A percentile compares a stretch with the other conserved stretches of the same genome.
Conservation (phyloP, 2,113 vertebrate genomes). For the Mustela nigripes region DNA sequence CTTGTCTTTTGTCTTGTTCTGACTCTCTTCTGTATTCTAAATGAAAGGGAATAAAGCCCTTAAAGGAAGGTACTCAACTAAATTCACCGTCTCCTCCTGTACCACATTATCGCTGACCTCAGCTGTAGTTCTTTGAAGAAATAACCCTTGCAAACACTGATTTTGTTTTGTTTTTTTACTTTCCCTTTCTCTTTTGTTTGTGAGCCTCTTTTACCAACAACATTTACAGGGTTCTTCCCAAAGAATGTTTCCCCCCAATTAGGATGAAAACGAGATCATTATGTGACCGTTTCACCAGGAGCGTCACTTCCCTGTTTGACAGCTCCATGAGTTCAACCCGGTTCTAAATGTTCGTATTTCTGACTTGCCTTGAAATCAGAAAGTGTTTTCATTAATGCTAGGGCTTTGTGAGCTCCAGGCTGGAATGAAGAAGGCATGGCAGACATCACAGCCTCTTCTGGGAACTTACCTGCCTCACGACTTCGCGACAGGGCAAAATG, state of each 20-base stretch:
- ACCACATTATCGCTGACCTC: background rate
- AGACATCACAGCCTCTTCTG: background rate
- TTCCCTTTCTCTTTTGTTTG: constrained; percentile 54
- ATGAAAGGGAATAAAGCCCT: constrained; percentile 23
- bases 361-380: constrained; percentile 67
- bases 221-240: constrained; percentile 48
- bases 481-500: background rate
- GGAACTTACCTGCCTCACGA: background rate
- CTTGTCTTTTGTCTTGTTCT: constrained; percentile 76
- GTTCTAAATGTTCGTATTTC: constrained; percentile 68
- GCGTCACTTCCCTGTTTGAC: constrained; percentile 61
- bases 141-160: constrained; percentile 37
- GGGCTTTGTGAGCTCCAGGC: constrained; percentile 56
- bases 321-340: constrained; percentile 52
- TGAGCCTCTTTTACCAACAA: constrained; percentile 55
- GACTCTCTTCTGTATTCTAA: constrained; percentile 34
- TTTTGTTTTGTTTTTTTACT: background rate
- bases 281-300: constrained; percentile 39
- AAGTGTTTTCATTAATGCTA: constrained; percentile 27
- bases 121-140: constrained; percentile 5
- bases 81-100: background rate
- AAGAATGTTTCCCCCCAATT: background rate
- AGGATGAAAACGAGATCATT: constrained; percentile 46
- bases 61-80: background rate
- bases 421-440: constrained; percentile 30